A percentile compares a stretch with the other conserved stretches of the same genome.
Conservation (phyloP, 92 coral and sea anemone species). For the Ricordea florida region DNA sequence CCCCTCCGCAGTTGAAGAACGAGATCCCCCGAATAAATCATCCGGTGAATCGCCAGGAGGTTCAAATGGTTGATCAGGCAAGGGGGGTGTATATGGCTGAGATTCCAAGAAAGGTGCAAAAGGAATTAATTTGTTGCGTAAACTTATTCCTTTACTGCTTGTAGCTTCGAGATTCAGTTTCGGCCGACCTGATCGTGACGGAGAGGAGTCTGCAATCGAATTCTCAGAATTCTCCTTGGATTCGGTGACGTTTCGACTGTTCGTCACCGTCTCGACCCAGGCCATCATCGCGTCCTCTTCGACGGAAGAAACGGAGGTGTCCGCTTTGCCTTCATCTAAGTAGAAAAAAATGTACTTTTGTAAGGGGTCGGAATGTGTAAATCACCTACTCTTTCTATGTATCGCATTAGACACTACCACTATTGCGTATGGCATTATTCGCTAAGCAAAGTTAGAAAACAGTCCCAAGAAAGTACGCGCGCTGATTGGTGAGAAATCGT, state of each 20-base stretch:
- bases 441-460: no score
- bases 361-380: no score
- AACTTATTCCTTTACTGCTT: background rate
- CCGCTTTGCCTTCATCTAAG: constrained; percentile 48
- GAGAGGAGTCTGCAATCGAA: background rate
- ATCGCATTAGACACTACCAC: no score
- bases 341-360: background rate
- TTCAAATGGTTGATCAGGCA: constrained; percentile 32
- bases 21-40: background rate
- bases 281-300: constrained; percentile 23
- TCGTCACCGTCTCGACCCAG: constrained; percentile 5
- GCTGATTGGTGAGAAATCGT: no score
- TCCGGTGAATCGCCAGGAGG: constrained; percentile 53
- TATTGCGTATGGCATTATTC: no score
- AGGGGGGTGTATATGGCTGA: constrained; percentile 21
- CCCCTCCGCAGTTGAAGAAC: constrained; percentile 22
- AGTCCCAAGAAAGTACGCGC: no score
- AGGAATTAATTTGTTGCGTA: constrained; percentile 40
- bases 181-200: background rate
- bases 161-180: background rate
- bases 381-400: no score
- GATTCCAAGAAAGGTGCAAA: constrained; percentile 19
- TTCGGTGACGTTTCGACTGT: background rate
- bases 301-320: constrained; percentile 27
- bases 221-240: background rate